A percentile compares a stretch with the other conserved stretches of the same genome.
phyloP scores from a whole-genome alignment of 1,140 invertebrate species.

The Heliconius melpomene region DNA sequence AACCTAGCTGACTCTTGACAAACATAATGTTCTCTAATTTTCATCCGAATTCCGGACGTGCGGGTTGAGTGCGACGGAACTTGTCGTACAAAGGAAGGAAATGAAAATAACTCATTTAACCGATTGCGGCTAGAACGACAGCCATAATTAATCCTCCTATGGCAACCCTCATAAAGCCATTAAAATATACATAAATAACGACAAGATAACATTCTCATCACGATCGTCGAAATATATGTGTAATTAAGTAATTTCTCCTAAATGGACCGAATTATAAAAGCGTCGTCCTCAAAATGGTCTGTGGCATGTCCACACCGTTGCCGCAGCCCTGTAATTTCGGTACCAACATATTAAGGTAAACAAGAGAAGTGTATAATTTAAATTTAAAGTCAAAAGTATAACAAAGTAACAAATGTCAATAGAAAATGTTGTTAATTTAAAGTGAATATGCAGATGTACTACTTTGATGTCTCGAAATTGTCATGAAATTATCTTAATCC shows the following conservation, averaged over 20 bases:
- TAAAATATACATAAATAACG: background rate
- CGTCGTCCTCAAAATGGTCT: background rate
- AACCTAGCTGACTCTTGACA: no score
- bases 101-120: no score
- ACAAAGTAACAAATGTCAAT: background rate
- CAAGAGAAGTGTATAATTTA: background rate
- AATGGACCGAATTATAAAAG: background rate
- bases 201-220: background rate
- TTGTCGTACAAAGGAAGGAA: no score
- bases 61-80: no score
- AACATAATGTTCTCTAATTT: no score
- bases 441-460: no score
- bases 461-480: no score
- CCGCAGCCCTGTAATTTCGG: background rate
- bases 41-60: no score
- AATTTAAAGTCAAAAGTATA: background rate
- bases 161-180: background rate
- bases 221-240: background rate
- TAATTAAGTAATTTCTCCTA: background rate
- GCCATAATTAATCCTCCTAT: background rate
- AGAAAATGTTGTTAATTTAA: no score
- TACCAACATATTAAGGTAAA: slow-evolving; percentile 6
- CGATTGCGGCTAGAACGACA: no score
- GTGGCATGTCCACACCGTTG: background rate
- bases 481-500: no score